Evolutionary conservation across 2,113 vertebrate genomes (phyloP), one percentile per base, ranked within the genome.

Genomic region (cat (Felis catus)): DNA sequence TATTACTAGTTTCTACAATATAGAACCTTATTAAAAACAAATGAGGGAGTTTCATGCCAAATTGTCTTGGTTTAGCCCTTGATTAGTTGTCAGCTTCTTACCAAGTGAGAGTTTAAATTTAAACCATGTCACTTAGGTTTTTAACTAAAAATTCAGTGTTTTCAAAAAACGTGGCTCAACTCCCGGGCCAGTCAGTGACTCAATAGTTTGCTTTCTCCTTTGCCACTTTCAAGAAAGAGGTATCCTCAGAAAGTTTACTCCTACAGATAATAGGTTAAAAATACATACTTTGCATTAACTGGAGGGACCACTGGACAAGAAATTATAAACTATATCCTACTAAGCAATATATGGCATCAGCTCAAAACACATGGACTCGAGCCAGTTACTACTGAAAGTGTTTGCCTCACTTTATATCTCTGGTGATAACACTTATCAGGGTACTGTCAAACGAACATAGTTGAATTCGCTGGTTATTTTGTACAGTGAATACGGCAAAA

Each of bases 71-170:
- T 70, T 63, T 27, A 92, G 53, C 19, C 5, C 14, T 36, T n/a
- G 5, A 23, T 51, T 89, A 74, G 10, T 51, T 29, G 7, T 51
- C 31, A 71, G 25, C 0, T 94, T 89, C 29, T 73, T 84, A 81
- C 5, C 15, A 92, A 74, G 79, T 9, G 23, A 88, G 1, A 31
- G 10, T 80, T 94, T 68, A 81, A 79, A 66, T 53, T 71, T 92
- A 66, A 58, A 92, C n/a, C 18, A 45, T 18, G 19, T 41, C 2
- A 6, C 25, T 63, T 48, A 15, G 25, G 4, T 85, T 95, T 96
- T 89, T 81, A 91, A 84, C 7, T 33, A 94, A 84, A 86, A 61
- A 41, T 58, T 81, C n/a, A 55, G 31, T 89, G 55, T 92, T 94
- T 89, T 68, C 83, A 76, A 97, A 92, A 83, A 8, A 68, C 4